These are phyloP conservation scores for Cybosia mesomella DNA, from an alignment of 2,888 invertebrate species.

Conservation along the genomic window DNA sequence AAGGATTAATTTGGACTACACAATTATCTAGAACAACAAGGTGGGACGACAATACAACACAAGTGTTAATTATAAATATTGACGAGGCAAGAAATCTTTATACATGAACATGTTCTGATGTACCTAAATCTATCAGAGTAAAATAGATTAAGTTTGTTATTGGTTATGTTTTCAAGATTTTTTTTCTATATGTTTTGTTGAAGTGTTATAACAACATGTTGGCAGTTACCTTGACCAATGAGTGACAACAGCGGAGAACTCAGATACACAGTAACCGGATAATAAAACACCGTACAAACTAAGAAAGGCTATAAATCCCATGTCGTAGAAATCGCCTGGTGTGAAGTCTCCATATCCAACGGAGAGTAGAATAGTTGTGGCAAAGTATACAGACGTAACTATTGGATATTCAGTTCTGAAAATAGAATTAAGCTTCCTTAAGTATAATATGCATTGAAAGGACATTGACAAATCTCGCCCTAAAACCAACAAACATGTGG, in stretches of 20 bases:
- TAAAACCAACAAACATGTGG: too few relatives aligned
- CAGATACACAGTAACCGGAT: constrained; percentile 83
- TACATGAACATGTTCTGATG: constrained; percentile 4
- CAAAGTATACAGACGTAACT: constrained; percentile 79
- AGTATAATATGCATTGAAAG: not conserved
- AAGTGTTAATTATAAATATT: constrained; percentile 2
- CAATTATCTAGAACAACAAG: not conserved
- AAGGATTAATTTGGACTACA: too few relatives aligned
- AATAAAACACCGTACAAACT: constrained; percentile 80
- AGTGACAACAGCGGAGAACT: constrained; percentile 82
- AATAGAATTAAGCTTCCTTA: constrained; percentile 23
- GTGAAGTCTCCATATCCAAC: constrained; percentile 82
- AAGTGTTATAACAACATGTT: constrained; percentile 24
- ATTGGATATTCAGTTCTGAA: constrained; percentile 72
- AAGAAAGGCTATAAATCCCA: constrained; percentile 78
- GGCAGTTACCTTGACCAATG: constrained; percentile 76
- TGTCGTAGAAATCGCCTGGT: constrained; percentile 79
- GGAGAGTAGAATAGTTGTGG: constrained; percentile 75
- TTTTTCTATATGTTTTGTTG: constrained; percentile 11
- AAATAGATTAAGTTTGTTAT: constrained; percentile 13
- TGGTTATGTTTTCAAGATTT: constrained; percentile 5
- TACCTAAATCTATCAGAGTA: not conserved
- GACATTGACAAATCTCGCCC: too few relatives aligned
- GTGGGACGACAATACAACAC: not conserved
- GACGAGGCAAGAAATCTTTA: constrained; percentile 1